Base-by-base conservation (phyloP, 2,888 invertebrate species). In the Scaptomyza cyrtandrae region DNA sequence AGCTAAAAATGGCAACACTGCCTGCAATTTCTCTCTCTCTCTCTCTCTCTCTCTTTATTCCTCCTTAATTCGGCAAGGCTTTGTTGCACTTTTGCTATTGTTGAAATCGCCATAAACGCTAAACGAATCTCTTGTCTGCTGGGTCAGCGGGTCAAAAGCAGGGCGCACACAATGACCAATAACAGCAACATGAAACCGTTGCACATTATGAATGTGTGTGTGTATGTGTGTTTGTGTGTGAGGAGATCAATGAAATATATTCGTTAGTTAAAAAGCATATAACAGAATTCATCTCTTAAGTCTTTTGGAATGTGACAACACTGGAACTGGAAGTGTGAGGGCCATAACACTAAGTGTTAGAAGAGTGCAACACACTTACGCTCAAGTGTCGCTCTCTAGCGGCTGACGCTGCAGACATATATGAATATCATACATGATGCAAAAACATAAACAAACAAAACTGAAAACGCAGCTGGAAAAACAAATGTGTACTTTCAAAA, bases 81-180 rank as follows among this genome's bases (percentile, higher is more conserved):
- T 6, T 53, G 9, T 55, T 64, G 56, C 61, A 39, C 27, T 46
- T 46, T 57, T 70, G 48, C 43, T 48, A 13, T 43, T 59, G 43
- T 59, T 45, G 33, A 69, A 74, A 83, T 66, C 72, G 61, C 60
- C 75, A 58, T 64, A 75, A 81, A 78, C 68, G 56, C 63, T 71
- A 75, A 82, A 70, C 75, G 82, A 82, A 82, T 75, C 75, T 78
- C 55, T 72, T 64, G 71, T 68, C 81, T 79, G 83, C 64, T 83
- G 80, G 80, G 80, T 80, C 80, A 83, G 39, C 72, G 33, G 80
- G 80, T 82, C 80, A 79, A 50, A 67, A 54, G 71, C 72, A 31
- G 61, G 63, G 62, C 71, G 69, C 73, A 69, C 60, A 66, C 57
- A 60, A 49, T 45, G 57, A 50, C 50, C 44, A 48, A 31, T 39